Evolutionary conservation across 2,113 vertebrate species (phyloP).

Genomic region (Erythrocercus mccallii): DNA sequence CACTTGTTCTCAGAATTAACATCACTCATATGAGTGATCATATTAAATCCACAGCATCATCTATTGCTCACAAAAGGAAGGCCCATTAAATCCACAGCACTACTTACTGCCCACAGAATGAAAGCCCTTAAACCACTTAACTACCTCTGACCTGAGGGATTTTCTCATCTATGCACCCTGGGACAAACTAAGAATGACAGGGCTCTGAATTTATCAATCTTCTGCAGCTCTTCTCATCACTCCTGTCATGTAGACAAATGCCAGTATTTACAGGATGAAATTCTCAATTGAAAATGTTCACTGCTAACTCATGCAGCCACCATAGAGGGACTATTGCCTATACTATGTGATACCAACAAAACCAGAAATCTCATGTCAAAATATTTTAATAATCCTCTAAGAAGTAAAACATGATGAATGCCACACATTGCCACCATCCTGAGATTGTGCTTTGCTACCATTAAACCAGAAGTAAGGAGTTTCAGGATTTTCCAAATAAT

Average conservation of each 20-base stretch:
- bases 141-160: background rate
- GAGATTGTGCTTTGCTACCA: conserved; percentile 55
- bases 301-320: background rate
- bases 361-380: background rate
- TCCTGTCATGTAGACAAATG: background rate
- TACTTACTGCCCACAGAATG: background rate
- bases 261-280: background rate
- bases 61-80: background rate
- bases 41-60: background rate
- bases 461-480: background rate
- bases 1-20: background rate
- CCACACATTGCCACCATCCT: conserved; percentile 24
- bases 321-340: background rate
- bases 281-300: background rate
- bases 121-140: background rate
- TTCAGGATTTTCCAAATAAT: background rate
- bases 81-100: background rate
- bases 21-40: background rate
- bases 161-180: background rate
- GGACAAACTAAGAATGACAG: background rate
- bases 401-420: background rate
- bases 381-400: background rate
- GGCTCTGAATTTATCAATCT: background rate
- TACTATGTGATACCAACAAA: background rate
- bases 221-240: background rate